A percentile compares a stretch with the other conserved stretches of the same genome.
phyloP scores from a whole-genome alignment of 2,888 invertebrate genomes.

The Drosophila diplacantha region DNA sequence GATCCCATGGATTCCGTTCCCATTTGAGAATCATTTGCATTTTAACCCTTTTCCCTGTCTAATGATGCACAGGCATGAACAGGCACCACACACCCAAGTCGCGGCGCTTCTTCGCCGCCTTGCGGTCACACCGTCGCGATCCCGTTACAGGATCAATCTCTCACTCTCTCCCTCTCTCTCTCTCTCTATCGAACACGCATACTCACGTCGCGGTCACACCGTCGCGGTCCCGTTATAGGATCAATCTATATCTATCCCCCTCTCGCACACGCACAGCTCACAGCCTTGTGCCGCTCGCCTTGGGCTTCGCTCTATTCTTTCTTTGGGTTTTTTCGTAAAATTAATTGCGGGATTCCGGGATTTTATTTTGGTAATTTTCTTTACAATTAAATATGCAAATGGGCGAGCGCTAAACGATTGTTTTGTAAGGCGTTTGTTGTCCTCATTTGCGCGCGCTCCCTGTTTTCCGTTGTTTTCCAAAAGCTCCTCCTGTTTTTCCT shows the following conservation, averaged over 20 bases:
- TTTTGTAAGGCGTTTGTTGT: slow-evolving; percentile 35
- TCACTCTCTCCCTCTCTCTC: not conserved
- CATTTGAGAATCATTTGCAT: slow-evolving; percentile 48
- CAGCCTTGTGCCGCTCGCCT: slow-evolving; percentile 8
- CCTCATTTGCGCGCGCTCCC: slow-evolving; percentile 2
- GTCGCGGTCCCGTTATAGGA: not conserved
- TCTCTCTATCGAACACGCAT: too few species aligned
- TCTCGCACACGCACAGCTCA: not conserved
- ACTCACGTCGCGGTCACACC: slow-evolving; percentile 12
- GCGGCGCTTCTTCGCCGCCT: slow-evolving; percentile 24
- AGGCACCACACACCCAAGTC: slow-evolving; percentile 1
- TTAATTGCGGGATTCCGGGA: slow-evolving; percentile 13
- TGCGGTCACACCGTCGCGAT: slow-evolving; percentile 18
- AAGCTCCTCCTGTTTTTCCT: too few species aligned
- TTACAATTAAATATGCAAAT: slow-evolving; percentile 67
- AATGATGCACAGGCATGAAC: slow-evolving; percentile 12
- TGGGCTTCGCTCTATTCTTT: slow-evolving; percentile 5
- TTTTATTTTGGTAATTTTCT: slow-evolving; percentile 56
- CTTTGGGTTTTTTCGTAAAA: slow-evolving; percentile 34
- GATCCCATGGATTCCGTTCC: slow-evolving; percentile 23
- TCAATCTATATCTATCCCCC: not conserved
- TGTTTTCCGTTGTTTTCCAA: too few species aligned
- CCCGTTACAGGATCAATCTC: not conserved
- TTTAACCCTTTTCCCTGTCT: slow-evolving; percentile 33
- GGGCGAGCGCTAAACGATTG: slow-evolving; percentile 44